These are phyloP conservation scores for Pelosia muscerda DNA, from an alignment of 2,888 invertebrate species.

Conservation along the genomic window DNA sequence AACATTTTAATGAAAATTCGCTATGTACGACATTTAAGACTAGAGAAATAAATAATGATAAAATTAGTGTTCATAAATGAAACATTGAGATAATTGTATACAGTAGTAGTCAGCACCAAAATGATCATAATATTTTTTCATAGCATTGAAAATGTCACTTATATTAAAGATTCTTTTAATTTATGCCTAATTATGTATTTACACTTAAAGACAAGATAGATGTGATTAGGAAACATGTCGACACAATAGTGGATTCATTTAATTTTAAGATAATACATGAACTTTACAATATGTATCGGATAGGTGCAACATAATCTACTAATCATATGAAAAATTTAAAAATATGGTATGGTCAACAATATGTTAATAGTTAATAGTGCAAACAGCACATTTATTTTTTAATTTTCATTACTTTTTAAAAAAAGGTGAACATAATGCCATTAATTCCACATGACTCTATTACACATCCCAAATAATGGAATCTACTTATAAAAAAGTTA, in stretches of 20 bases:
- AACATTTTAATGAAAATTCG: constrained; percentile 31
- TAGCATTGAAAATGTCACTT: constrained; percentile 46
- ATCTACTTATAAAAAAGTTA: neutral
- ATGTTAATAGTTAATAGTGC: neutral
- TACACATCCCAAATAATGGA: constrained; percentile 2
- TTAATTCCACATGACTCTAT: neutral
- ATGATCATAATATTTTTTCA: constrained; percentile 47
- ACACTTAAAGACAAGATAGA: constrained; percentile 35
- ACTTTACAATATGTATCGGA: constrained; percentile 15
- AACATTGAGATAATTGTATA: constrained; percentile 45
- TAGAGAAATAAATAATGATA: constrained; percentile 38
- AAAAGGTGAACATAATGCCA: neutral
- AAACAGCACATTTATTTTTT: neutral
- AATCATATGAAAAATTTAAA: neutral
- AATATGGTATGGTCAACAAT: neutral
- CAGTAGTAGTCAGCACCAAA: constrained; percentile 50
- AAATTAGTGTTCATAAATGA: constrained; percentile 39
- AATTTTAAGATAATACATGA: constrained; percentile 28
- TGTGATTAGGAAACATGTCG: constrained; percentile 36
- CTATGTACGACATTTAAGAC: constrained; percentile 43
- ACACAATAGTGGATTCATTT: constrained; percentile 27
- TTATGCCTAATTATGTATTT: constrained; percentile 38
- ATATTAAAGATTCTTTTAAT: constrained; percentile 37
- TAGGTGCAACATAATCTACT: neutral
- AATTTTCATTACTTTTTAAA: neutral